Conservation (phyloP, 2,888 invertebrate species). For the Antitype chi region DNA sequence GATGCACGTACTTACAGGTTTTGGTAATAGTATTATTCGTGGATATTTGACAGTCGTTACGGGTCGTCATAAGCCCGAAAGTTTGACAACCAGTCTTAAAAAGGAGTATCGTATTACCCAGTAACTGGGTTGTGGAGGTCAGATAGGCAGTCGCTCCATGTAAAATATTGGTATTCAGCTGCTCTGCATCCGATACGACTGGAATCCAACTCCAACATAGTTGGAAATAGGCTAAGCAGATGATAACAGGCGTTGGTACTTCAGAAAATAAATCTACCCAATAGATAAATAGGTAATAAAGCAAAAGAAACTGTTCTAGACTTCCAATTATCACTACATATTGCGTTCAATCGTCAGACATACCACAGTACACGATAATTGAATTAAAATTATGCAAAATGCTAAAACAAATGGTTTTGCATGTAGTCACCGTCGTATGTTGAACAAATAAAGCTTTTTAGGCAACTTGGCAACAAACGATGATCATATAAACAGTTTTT, state of each 20-base stretch:
- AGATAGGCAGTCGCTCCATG: no score
- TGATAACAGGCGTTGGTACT: neutral
- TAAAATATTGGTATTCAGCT: no score
- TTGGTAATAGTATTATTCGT: neutral
- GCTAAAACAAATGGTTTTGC: constrained; percentile 44
- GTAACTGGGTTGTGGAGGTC: no score
- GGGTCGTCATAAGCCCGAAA: no score
- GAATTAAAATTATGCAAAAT: constrained; percentile 60
- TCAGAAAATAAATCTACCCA: constrained; percentile 11
- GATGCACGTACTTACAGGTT: neutral
- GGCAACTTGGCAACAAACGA: constrained; percentile 84
- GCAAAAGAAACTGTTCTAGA: neutral
- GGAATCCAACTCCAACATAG: no score
- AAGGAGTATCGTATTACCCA: no score
- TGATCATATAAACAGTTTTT: constrained; percentile 70
- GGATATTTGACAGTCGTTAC: no score
- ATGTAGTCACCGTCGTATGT: constrained; percentile 30
- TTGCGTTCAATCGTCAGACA: constrained; percentile 23
- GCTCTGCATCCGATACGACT: no score
- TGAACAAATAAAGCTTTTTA: constrained; percentile 69
- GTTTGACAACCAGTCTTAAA: no score
- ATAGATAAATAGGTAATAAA: constrained; percentile 6
- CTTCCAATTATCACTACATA: constrained; percentile 40
- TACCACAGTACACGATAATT: constrained; percentile 44
- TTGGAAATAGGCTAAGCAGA: no score